Evolutionary conservation across 1,140 invertebrate species (phyloP), one percentile per base, ranked within the genome.

Genomic region (Solenopsis invicta): DNA sequence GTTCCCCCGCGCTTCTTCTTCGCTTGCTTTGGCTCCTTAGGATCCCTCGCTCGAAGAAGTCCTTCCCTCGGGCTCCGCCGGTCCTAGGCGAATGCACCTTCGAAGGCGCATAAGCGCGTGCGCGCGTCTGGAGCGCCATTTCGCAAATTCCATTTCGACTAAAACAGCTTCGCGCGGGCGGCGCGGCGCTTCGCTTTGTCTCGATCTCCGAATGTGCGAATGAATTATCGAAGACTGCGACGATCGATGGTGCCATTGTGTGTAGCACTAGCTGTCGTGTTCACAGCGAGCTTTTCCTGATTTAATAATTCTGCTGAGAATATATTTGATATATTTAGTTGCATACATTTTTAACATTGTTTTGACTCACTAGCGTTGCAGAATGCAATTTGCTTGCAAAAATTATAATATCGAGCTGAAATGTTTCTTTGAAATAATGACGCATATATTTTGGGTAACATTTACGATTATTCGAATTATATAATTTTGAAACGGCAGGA

Each of bases 31-130:
- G 29, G 62, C 87, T 90, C 54, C 86, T 72, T 81, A 12, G 71
- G 86, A 86, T 82, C 59, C 50, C 52, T 48, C 56, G 64, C 52
- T 82, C 59, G 24, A 21, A 54, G 4, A 72, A 77, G 76, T 88
- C 82, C 89, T 91, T 84, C 87, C 89, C 89, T 88, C 75, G 50
- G 89, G 89, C 89, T 41, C 37, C 41, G 54, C 13, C 34, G 78
- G n/a, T 85, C 69, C 85, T 87, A 89, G 89, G 59, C 72, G 29
- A 89, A 64, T 45, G 69, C 41, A 64, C 59, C 21, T 82, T 66
- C 37, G 62, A 54, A 66, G 24, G 21, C 67, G 50, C 8, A 61
- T 29, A 74, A 48, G 37, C 24, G 59, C 54, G 45, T 18, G 59
- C 54, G 45, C 24, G 59, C 16, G 61, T 77, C 37, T 45, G 29